phyloP scores from a whole-genome alignment of 2,797 vertebrate species.

The Tokudaia muenninki region DNA sequence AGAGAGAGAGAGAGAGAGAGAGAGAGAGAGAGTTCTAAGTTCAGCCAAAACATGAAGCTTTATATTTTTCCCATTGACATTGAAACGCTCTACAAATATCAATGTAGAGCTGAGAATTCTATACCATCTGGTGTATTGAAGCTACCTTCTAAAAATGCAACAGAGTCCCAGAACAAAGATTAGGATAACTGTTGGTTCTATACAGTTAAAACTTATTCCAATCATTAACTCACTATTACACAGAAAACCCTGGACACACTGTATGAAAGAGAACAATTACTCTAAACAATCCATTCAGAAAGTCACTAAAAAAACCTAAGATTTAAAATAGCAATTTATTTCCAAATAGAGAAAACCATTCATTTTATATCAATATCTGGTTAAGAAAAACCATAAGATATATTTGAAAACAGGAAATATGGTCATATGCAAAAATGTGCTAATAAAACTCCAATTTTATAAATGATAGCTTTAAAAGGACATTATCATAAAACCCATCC shows the following conservation, averaged over 20 bases:
- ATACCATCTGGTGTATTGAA: not conserved
- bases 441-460: not conserved
- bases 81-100: not conserved
- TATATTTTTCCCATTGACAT: not conserved
- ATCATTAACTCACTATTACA: not conserved
- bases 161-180: not conserved
- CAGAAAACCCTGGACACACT: not conserved
- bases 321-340: not conserved
- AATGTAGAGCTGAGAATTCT: not conserved
- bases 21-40: not conserved
- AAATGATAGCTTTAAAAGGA: not conserved
- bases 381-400: not conserved
- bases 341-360: not conserved
- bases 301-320: not conserved
- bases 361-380: not conserved
- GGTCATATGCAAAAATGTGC: not conserved
- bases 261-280: not conserved
- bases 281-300: not conserved
- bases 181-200: not conserved
- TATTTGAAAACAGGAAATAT: not conserved
- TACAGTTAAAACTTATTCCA: not conserved
- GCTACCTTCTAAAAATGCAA: not conserved
- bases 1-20: too few relatives aligned
- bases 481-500: not conserved
- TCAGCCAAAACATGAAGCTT: not conserved